Conservation (phyloP, 2,797 vertebrate genomes). For the Naso thynnoides region DNA sequence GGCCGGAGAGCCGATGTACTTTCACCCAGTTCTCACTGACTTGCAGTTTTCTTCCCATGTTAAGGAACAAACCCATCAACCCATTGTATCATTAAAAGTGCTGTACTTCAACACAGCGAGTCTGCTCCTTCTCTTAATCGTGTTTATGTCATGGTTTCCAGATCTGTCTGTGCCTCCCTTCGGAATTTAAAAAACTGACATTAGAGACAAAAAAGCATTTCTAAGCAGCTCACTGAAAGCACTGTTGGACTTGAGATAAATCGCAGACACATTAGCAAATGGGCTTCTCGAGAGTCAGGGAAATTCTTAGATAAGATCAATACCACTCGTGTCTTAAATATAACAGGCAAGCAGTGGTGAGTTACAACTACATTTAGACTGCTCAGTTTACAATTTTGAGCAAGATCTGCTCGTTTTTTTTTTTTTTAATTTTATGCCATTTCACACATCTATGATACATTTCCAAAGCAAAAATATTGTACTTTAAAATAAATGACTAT, state of each 20-base stretch:
- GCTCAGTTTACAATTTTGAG: not conserved
- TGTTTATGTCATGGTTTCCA: not conserved
- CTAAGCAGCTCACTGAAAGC: not conserved
- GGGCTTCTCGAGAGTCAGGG: not conserved
- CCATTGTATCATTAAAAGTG: conserved; percentile 85
- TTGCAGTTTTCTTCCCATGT: conserved; percentile 76
- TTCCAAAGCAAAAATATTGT: not conserved
- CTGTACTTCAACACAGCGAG: conserved; percentile 71
- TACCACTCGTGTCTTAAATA: not conserved
- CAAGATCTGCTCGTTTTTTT: not conserved
- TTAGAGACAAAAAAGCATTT: not conserved
- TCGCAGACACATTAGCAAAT: not conserved
- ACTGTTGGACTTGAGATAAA: not conserved
- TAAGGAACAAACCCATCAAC: conserved; percentile 76
- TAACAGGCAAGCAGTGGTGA: too few species aligned
- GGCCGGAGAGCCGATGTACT: conserved; percentile 61
- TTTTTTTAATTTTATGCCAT: not conserved
- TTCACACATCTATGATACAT: not conserved
- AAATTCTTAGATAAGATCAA: not conserved
- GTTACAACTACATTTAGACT: not conserved
- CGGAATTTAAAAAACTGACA: conserved; percentile 13
- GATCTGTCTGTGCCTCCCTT: not conserved
- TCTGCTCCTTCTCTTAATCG: not conserved
- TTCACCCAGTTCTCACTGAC: conserved; percentile 74
- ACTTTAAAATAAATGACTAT: too few species aligned